Evolutionary conservation across 92 coral and sea anemone species (phyloP).

Genomic region (Palythoa grandis): DNA sequence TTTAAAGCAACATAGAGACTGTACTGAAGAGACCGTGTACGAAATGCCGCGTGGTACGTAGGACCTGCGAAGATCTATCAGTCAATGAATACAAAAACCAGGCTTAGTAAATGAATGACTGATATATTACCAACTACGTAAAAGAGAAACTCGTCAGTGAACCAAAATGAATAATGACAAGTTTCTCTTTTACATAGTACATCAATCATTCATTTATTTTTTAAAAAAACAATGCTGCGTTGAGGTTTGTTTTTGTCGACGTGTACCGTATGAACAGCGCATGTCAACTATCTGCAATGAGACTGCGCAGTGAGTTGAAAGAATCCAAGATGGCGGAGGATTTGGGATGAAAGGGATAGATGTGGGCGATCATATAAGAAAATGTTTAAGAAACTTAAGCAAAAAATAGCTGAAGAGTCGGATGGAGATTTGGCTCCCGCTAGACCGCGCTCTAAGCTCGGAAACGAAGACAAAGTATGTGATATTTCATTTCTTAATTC

Average conservation of each 20-base stretch:
- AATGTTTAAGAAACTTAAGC: conserved; percentile 96
- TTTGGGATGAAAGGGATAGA: conserved; percentile 50
- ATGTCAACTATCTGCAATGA: conserved; percentile 40
- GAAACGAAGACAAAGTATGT: conserved; percentile 36
- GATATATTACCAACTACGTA: no score
- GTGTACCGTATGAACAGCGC: conserved; percentile 79
- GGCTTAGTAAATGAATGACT: no score
- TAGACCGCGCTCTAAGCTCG: conserved; percentile 46
- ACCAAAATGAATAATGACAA: no score
- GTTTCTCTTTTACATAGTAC: no score
- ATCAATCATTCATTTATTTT: no score
- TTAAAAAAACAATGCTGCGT: not conserved
- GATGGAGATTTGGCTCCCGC: conserved; percentile 91
- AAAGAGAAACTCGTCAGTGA: no score
- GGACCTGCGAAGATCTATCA: no score
- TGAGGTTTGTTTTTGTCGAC: conserved; percentile 50
- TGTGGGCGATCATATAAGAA: conserved; percentile 57
- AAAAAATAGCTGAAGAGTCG: conserved; percentile 92
- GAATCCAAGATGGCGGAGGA: conserved; percentile 95
- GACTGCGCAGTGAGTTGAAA: conserved; percentile 59
- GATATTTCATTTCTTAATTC: not conserved
- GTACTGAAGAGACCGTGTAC: no score
- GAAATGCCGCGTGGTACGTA: no score
- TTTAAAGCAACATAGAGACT: no score
- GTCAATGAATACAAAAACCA: no score